Evolutionary conservation across 2,888 invertebrate species (phyloP).

Genomic region (Amblyteles armatorius): DNA sequence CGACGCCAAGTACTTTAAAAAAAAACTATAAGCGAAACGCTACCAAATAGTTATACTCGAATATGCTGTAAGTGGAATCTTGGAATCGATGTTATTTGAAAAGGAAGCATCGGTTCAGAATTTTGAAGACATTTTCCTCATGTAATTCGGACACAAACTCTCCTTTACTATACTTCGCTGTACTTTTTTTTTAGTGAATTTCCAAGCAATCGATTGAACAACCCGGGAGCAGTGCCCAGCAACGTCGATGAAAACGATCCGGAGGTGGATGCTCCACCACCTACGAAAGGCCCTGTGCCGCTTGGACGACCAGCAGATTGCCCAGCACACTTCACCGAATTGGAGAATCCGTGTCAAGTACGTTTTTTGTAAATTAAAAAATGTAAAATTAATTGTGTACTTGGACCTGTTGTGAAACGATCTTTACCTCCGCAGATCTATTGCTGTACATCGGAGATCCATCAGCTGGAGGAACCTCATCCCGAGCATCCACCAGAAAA

Average conservation of each 20-base stretch:
- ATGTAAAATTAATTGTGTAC: not conserved
- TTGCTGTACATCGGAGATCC: constrained; percentile 81
- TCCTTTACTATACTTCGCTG: not conserved
- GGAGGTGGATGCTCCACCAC: constrained; percentile 77
- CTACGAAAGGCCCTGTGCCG: constrained; percentile 76
- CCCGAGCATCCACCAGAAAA: constrained; percentile 81
- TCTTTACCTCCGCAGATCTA: constrained; percentile 73
- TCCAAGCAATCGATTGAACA: constrained; percentile 80
- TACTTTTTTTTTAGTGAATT: constrained; percentile 75
- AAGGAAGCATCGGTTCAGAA: too few species aligned
- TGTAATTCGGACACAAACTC: not conserved
- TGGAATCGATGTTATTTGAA: too few species aligned
- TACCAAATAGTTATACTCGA: too few species aligned
- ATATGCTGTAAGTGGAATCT: too few species aligned
- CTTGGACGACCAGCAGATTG: constrained; percentile 81
- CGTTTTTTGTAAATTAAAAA: not conserved
- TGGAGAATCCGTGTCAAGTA: constrained; percentile 81
- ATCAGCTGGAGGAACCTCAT: constrained; percentile 81
- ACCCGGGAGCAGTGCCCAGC: constrained; percentile 79
- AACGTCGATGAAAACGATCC: constrained; percentile 82
- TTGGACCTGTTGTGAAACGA: not conserved
- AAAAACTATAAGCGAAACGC: too few species aligned
- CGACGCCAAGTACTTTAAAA: too few species aligned
- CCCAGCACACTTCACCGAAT: constrained; percentile 78
- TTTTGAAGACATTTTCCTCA: too few species aligned